Evolutionary conservation across 2,113 vertebrate species (phyloP).

Genomic region (Phrynosoma platyrhinos): DNA sequence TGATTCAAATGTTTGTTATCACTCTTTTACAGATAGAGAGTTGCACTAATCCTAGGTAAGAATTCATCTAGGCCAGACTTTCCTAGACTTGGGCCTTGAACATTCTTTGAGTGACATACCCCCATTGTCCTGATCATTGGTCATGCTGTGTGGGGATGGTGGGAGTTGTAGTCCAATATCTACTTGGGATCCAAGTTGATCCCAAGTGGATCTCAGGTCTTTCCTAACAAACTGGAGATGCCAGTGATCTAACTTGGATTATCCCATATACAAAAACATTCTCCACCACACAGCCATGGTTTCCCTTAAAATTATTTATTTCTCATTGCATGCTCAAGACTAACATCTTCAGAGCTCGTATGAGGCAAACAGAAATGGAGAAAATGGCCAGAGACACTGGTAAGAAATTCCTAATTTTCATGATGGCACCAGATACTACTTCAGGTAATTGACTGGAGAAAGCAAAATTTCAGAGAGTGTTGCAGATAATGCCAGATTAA

Average conservation of each 20-base stretch:
- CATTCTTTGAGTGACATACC: no score
- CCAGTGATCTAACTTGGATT: background rate
- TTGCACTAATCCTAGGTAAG: no score
- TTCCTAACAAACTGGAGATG: background rate
- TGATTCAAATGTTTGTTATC: no score
- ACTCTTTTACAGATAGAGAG: no score
- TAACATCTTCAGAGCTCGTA: background rate
- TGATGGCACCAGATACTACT: background rate
- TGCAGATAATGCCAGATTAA: background rate
- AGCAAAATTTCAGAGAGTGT: no score
- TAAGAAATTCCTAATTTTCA: background rate
- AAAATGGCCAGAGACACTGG: background rate
- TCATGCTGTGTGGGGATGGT: no score
- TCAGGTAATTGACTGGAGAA: background rate
- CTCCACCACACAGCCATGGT: background rate
- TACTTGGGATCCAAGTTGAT: no score
- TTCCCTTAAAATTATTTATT: background rate
- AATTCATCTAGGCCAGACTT: no score
- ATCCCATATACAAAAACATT: background rate
- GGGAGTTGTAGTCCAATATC: no score
- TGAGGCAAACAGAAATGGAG: background rate
- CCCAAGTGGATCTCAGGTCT: background rate
- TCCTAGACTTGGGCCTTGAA: no score
- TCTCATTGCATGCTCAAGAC: background rate
- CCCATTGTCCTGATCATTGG: no score